A percentile compares a stretch with the other conserved stretches of the same genome.
phyloP scores from a whole-genome alignment of 2,113 vertebrate species.

The Gasterosteus nipponicus region DNA sequence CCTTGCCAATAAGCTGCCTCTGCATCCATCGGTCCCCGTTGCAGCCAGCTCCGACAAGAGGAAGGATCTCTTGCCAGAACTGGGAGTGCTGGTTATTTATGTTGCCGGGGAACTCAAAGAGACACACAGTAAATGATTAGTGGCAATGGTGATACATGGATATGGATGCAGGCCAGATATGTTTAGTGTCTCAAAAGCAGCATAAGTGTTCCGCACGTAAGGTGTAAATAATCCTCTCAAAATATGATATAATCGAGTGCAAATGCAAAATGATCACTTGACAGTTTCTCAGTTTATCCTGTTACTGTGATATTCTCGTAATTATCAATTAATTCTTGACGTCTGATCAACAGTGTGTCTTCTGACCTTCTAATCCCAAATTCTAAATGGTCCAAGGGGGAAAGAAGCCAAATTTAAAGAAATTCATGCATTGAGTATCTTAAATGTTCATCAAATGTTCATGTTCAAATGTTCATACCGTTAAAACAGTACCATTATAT shows the following conservation, averaged over 20 bases:
- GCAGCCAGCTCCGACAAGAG: constrained; percentile 30
- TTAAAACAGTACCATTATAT: no score
- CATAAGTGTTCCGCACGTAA: neutral
- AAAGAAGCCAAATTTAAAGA: neutral
- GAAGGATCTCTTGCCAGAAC: constrained; percentile 58
- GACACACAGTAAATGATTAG: constrained; percentile 42
- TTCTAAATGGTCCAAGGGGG: neutral
- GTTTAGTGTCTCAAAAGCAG: neutral
- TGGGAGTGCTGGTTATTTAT: constrained; percentile 45
- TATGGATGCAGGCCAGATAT: constrained; percentile 6
- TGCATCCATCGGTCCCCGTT: constrained; percentile 42
- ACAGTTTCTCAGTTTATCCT: neutral
- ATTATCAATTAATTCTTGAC: neutral
- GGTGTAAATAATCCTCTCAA: neutral
- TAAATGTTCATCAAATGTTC: no score
- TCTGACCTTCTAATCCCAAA: neutral
- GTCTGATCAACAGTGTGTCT: neutral
- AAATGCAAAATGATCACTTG: no score
- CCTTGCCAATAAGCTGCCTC: constrained; percentile 57
- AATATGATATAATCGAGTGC: neutral
- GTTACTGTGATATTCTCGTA: neutral
- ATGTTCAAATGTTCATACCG: no score
- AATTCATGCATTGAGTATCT: neutral
- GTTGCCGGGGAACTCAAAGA: constrained; percentile 50
- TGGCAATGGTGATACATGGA: neutral